Evolutionary conservation across 2,113 vertebrate genomes (phyloP).

Genomic region (Odontophorus gujanensis): DNA sequence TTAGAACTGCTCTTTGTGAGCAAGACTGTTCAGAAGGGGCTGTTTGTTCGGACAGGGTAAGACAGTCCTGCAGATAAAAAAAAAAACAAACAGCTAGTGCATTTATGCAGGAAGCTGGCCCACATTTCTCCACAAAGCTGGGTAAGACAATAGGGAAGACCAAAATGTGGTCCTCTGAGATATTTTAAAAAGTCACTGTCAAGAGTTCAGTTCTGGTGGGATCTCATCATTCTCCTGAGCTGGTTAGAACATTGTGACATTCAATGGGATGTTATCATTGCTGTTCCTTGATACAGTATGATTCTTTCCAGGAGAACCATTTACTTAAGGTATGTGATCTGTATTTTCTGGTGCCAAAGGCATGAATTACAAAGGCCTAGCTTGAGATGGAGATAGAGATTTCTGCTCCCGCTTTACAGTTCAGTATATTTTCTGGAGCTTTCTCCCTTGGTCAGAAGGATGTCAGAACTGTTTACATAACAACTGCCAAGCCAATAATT

Average conservation of each 20-base stretch:
- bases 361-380: background rate
- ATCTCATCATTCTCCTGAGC: background rate
- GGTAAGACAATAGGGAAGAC: background rate
- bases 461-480: background rate
- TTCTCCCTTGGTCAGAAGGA: background rate
- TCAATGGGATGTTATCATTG: background rate
- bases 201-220: background rate
- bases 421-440: background rate
- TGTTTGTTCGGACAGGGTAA: background rate
- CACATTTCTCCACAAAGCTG: background rate
- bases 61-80: background rate
- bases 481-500: background rate
- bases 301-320: background rate
- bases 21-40: background rate
- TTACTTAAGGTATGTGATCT: background rate
- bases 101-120: background rate
- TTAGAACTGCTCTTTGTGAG: background rate
- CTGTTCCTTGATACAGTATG: background rate
- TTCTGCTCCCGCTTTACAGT: background rate
- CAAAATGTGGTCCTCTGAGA: background rate
- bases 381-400: background rate
- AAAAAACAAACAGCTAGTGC: background rate
- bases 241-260: background rate
- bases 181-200: background rate
- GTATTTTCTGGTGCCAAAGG: background rate